Evolutionary conservation across 30 jellyfish, hydroid and myxozoan genomes (phyloP).

Genomic region (Nemopilema nomurai): DNA sequence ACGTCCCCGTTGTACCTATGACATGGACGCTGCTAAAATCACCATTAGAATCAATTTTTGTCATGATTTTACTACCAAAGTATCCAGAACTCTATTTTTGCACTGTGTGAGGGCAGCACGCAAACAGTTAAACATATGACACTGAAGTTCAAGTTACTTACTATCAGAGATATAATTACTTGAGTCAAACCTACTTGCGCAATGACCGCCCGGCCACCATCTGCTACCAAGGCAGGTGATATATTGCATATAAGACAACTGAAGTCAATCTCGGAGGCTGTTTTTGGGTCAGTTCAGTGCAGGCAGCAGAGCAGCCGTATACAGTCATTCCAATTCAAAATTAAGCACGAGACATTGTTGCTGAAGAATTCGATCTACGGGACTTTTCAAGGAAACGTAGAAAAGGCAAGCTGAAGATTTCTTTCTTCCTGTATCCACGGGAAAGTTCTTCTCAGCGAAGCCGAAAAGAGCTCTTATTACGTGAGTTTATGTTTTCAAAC

Average conservation of each 20-base stretch:
- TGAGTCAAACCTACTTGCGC: conserved; percentile 7
- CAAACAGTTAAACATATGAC: no score
- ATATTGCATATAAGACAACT: conserved; percentile 13
- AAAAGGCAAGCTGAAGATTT: neutral
- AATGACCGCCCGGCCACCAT: neutral
- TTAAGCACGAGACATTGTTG: neutral
- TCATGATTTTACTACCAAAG: no score
- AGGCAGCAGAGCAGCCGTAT: neutral
- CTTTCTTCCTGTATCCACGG: no score
- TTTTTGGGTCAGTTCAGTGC: conserved; percentile 12
- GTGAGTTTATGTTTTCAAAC: neutral
- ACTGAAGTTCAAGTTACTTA: no score
- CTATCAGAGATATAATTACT: no score
- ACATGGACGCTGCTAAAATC: no score
- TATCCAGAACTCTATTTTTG: no score
- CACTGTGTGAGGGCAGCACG: no score
- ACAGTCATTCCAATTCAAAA: neutral
- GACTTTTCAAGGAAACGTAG: neutral
- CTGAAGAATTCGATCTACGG: neutral
- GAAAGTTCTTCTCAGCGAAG: no score
- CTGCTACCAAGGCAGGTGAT: conserved; percentile 27
- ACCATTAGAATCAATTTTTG: no score
- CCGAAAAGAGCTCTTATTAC: neutral
- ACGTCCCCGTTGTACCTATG: no score
- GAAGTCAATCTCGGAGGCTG: neutral